Evolutionary conservation across 2,113 vertebrate species (phyloP), one percentile per base, ranked within the genome.

Genomic region (Mungos mungo): DNA sequence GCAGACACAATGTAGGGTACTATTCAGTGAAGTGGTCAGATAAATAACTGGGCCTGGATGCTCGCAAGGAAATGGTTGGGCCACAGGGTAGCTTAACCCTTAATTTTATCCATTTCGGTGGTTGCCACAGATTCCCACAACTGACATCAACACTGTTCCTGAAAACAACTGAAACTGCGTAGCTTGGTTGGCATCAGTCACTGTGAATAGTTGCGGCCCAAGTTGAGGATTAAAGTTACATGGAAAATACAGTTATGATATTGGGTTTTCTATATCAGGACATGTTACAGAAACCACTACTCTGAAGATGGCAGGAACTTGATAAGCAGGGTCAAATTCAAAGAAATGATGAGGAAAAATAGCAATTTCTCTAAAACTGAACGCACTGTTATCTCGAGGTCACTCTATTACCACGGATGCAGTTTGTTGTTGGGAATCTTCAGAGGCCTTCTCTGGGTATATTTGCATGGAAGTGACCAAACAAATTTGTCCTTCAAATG

Each of bases 91-190:
- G 41, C 63, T 93, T 83, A 96, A 80, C 86, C 84, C 38, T 90
- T 91, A 87, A 96, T 97, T 98, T 95, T 88, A 72, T 84, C 57
- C 96, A 92, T 85, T 96, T 96, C 71, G 83, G 25, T 87, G 82
- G 65, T 96, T 81, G 69, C 74, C 31, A 92, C 10, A 90, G 54
- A 95, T 90, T 93, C 71, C 83, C 90, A 92, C 74, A 90, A 92
- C 25, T 93, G 92, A 97, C 69, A 90, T 2, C 77, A 83, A 97
- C 95, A 92, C 68, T 66, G 90, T 95, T 93, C 71, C 74, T 52
- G 45, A 71, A 95, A 91, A 90, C 38, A 92, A 63, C 74, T 50
- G 23, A 90, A 91, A 89, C 63, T 47, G 38, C 52, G 19, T 57
- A 65, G 82, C 11, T 84, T 88, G 35, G 19, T 84, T 96, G 92